A percentile compares a stretch with the other conserved stretches of the same genome.
Conservation (phyloP, 1,140 invertebrate genomes). For the Zaprionus africanus region DNA sequence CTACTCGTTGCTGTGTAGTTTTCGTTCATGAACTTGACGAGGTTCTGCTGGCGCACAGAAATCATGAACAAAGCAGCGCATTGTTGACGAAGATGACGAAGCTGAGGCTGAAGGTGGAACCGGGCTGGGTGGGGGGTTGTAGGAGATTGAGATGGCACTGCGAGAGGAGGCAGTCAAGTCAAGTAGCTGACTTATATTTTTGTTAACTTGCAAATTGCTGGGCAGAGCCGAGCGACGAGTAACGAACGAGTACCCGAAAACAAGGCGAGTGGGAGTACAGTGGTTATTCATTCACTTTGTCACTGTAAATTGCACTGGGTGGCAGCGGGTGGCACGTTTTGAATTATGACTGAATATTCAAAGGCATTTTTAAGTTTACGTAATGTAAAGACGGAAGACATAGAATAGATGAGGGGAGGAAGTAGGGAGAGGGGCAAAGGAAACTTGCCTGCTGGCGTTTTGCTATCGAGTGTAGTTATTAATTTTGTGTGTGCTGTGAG, state of each 20-base stretch:
- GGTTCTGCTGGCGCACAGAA: conserved; percentile 29
- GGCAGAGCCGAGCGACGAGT: conserved; percentile 2
- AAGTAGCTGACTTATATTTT: conserved; percentile 72
- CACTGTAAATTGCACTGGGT: conserved; percentile 46
- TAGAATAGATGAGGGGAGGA: neutral
- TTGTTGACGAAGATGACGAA: conserved; percentile 49
- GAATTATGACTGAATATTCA: conserved; percentile 57
- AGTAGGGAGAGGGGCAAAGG: neutral
- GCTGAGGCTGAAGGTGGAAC: neutral
- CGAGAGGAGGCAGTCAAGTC: conserved; percentile 24
- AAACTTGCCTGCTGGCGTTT: neutral
- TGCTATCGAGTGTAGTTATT: conserved; percentile 36
- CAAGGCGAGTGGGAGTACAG: neutral
- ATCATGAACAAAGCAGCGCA: conserved; percentile 59
- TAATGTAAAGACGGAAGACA: conserved; percentile 36
- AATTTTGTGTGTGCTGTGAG: conserved; percentile 47
- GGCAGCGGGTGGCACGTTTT: conserved; percentile 30
- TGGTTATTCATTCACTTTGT: conserved; percentile 20
- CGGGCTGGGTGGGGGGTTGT: neutral
- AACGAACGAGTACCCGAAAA: neutral
- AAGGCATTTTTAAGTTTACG: conserved; percentile 34
- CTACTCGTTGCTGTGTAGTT: conserved; percentile 21
- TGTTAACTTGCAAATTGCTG: conserved; percentile 55
- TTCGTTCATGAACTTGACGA: conserved; percentile 73
- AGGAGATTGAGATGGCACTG: conserved; percentile 32